Conservation (phyloP, 1,140 invertebrate species). For the Drosophila lowei region DNA sequence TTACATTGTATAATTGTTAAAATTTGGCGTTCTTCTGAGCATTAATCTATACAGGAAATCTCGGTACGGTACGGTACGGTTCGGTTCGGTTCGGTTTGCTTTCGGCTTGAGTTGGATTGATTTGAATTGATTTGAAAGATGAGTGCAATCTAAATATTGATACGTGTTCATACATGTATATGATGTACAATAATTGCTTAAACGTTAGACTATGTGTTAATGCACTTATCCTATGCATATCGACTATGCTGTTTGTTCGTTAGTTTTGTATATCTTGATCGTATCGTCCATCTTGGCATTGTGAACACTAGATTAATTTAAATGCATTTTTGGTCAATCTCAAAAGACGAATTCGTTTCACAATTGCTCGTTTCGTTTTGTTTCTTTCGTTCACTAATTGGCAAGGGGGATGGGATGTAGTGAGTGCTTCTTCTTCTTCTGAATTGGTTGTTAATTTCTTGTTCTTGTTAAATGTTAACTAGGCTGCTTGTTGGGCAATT, state of each 20-base stretch:
- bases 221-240: constrained; percentile 32
- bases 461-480: constrained; percentile 67
- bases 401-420: constrained; percentile 37
- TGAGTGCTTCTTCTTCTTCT: constrained; percentile 24
- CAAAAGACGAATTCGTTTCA: constrained; percentile 35
- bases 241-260: constrained; percentile 46
- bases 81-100: constrained; percentile 2
- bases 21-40: constrained; percentile 78
- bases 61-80: neutral
- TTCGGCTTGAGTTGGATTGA: constrained; percentile 35
- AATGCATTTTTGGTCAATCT: constrained; percentile 72
- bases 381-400: constrained; percentile 60
- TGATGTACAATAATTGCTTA: constrained; percentile 1
- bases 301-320: constrained; percentile 65
- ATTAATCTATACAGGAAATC: constrained; percentile 73
- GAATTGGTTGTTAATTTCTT: constrained; percentile 18
- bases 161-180: constrained; percentile 3
- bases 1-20: constrained; percentile 68
- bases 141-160: constrained; percentile 59
- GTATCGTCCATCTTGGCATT: constrained; percentile 38
- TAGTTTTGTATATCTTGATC: constrained; percentile 28
- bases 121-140: constrained; percentile 41
- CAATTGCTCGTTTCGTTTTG: constrained; percentile 23
- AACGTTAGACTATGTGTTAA: constrained; percentile 16
- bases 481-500: constrained; percentile 55